Conservation (phyloP, 2,113 vertebrate species). For the Myiozetetes cayanensis region DNA sequence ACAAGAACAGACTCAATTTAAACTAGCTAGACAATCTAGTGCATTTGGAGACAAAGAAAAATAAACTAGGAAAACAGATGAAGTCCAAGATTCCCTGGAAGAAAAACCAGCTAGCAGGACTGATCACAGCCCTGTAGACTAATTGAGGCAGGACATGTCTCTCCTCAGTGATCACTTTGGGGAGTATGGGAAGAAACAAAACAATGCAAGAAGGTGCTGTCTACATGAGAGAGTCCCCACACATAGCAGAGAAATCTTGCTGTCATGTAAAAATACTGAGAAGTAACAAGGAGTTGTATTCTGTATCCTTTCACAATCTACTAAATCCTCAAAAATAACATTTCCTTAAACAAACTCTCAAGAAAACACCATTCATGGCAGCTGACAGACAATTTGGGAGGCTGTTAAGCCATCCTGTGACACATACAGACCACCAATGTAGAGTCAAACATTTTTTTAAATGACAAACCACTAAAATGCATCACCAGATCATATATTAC, state of each 20-base stretch:
- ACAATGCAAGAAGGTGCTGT: not conserved
- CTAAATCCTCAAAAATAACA: not conserved
- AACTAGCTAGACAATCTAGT: not conserved
- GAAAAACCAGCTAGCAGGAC: not conserved
- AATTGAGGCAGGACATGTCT: not conserved
- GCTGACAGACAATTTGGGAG: not conserved
- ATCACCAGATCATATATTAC: not conserved
- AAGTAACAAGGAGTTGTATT: not conserved
- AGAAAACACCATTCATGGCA: not conserved
- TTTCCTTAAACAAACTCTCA: not conserved
- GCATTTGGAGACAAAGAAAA: not conserved
- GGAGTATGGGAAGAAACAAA: not conserved
- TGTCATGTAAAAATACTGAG: not conserved
- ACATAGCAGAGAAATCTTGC: not conserved
- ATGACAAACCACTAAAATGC: not conserved
- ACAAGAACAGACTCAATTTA: not conserved
- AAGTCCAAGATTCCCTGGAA: not conserved
- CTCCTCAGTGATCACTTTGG: not conserved
- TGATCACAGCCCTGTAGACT: not conserved
- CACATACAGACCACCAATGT: not conserved
- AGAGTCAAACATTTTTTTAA: not conserved
- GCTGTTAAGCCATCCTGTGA: not conserved
- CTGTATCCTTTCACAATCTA: not conserved
- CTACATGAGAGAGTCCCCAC: not conserved
- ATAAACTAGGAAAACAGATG: not conserved